Evolutionary conservation across 1,140 invertebrate genomes (phyloP), one percentile per base, ranked within the genome.

Genomic region (Eciton burchellii): DNA sequence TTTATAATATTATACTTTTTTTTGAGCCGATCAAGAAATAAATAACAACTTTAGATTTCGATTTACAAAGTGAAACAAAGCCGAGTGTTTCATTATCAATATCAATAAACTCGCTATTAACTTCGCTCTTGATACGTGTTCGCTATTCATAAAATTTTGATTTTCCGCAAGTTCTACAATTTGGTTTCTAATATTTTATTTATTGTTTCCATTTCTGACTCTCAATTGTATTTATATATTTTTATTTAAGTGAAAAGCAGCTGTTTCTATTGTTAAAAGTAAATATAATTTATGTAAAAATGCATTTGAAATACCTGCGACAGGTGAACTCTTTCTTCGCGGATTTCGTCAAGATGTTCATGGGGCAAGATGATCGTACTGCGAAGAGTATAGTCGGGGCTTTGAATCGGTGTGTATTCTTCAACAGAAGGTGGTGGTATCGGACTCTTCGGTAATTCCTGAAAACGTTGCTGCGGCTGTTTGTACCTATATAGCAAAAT

Each of bases 361-460:
- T 90, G 92, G 0, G 90, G 87, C 49, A 90, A 89, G 29, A 45
- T 0, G 12, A 79, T 43, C 41, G 74, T 56, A 8, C 74, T 79
- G 21, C 74, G 74, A 79, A 79, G 12, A 12, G 21, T 14, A 26
- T 88, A 73, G 52, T 90, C 91, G 16, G 82, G 71, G n/a, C 91
- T 88, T 11, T 84, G 88, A 5, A 88, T 68, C 1, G 85, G 57
- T 62, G 6, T 81, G 59, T 89, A 89, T 35, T 92, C 90, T 26
- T 92, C 92, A 62, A 84, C 29, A 1, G 83, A 81, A 16, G 85
- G 63, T 41, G 92, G 91, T 8, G 93, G 92, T 21, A 93, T 70
- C 21, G 93, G 93, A 54, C 93, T 94, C 82, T 93, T 94, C 26
- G 93, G 93, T 52, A 94, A 89, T 82, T 90, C 45, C 81, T 91